These are phyloP conservation scores for Nyctibius bracteatus DNA, from an alignment of 2,113 vertebrate genomes.

Conservation along the genomic window DNA sequence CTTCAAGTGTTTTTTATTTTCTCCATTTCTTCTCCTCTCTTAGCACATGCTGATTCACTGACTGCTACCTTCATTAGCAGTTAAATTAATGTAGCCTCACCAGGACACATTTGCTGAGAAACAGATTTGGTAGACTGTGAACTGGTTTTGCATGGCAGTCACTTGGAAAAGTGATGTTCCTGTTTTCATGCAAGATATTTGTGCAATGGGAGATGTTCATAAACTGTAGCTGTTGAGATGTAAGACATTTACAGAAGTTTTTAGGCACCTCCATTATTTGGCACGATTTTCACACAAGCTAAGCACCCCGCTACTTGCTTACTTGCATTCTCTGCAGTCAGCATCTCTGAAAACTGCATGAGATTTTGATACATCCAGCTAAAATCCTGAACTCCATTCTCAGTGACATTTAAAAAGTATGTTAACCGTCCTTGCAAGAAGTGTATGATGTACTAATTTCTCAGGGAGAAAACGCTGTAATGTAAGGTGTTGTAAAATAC, in stretches of 20 bases:
- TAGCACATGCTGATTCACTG: neutral
- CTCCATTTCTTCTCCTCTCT: neutral
- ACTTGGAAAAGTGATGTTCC: neutral
- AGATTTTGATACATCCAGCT: neutral
- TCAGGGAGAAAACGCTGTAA: neutral
- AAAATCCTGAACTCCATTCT: neutral
- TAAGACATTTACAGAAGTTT: neutral
- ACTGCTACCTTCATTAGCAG: neutral
- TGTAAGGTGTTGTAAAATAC: neutral
- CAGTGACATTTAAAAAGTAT: neutral
- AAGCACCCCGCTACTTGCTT: neutral
- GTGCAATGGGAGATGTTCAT: neutral
- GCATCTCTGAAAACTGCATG: neutral
- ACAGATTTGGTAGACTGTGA: neutral
- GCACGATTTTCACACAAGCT: neutral
- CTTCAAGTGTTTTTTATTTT: slow-evolving; percentile 27
- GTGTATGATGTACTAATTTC: neutral
- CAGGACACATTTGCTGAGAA: neutral
- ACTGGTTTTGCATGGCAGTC: neutral
- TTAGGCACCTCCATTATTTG: neutral
- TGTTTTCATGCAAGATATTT: neutral
- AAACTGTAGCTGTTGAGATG: neutral
- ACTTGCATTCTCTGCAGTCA: neutral
- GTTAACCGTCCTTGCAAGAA: neutral
- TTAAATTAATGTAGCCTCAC: neutral